Conservation (phyloP, 2,113 vertebrate genomes). For the Chloroceryle aenea region DNA sequence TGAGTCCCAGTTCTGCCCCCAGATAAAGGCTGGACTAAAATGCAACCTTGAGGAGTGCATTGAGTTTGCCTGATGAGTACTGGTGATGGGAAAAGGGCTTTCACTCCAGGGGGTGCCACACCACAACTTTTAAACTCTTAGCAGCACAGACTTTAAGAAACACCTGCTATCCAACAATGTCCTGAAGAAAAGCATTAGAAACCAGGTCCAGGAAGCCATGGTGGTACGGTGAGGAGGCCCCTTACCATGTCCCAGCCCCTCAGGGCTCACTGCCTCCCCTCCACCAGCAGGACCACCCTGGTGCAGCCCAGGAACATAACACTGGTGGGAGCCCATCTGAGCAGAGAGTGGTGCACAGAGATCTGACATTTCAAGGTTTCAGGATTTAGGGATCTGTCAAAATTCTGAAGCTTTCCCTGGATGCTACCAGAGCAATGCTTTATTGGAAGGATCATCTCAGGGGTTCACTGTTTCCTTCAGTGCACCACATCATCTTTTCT, state of each 20-base stretch:
- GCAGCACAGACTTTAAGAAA: not conserved
- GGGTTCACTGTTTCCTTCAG: not conserved
- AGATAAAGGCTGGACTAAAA: not conserved
- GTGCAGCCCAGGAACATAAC: not conserved
- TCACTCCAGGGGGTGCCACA: not conserved
- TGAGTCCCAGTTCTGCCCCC: not conserved
- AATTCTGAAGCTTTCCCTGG: not conserved
- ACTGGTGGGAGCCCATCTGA: not conserved
- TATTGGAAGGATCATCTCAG: not conserved
- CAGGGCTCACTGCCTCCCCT: not conserved
- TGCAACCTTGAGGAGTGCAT: accelerated
- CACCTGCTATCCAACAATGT: not conserved
- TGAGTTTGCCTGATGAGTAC: not conserved
- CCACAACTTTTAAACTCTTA: not conserved
- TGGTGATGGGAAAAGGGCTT: not conserved
- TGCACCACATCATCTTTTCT: not conserved
- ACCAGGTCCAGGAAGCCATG: accelerated
- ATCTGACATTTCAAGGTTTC: not conserved
- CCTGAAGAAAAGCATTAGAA: not conserved
- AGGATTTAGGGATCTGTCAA: not conserved
- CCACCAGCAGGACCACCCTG: not conserved
- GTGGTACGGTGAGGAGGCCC: accelerated
- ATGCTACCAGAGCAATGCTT: not conserved
- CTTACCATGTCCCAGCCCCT: accelerated
- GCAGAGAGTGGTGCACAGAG: not conserved